These are phyloP conservation scores for Mionectes olivaceus DNA, from an alignment of 2,797 vertebrate genomes.

Conservation along the genomic window DNA sequence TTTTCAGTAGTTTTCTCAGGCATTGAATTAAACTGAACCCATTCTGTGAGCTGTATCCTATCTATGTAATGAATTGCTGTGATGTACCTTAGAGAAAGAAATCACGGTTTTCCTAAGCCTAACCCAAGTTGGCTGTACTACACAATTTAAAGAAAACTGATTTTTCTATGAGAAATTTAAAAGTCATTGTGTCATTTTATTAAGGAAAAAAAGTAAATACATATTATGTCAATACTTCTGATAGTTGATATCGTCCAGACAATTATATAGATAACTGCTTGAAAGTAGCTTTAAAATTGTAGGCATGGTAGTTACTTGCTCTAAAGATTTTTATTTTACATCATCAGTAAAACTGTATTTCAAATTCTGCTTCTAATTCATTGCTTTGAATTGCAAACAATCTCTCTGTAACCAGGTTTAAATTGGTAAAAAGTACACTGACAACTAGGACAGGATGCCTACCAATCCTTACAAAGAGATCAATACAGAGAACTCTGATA, in stretches of 20 bases:
- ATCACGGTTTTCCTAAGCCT: neutral
- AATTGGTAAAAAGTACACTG: neutral
- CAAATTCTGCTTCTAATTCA: neutral
- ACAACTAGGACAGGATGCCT: neutral
- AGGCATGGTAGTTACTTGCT: neutral
- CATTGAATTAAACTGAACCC: neutral
- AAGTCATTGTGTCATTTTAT: neutral
- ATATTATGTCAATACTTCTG: neutral
- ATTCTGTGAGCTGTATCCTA: neutral
- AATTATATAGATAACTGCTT: neutral
- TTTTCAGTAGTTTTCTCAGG: neutral
- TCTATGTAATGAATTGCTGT: neutral
- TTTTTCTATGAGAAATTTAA: neutral
- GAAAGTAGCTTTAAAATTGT: neutral
- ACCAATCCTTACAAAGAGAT: neutral
- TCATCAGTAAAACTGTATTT: neutral
- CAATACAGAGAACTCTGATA: neutral
- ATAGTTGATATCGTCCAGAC: neutral
- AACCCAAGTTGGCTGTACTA: neutral
- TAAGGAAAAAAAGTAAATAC: neutral
- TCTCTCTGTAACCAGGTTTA: neutral
- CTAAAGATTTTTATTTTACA: neutral
- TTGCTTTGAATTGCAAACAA: neutral
- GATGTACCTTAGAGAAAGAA: neutral
- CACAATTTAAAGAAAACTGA: neutral